Evolutionary conservation across 1,140 invertebrate genomes (phyloP), one percentile per base, ranked within the genome.

Genomic region (Lamellibrachia luymesi): DNA sequence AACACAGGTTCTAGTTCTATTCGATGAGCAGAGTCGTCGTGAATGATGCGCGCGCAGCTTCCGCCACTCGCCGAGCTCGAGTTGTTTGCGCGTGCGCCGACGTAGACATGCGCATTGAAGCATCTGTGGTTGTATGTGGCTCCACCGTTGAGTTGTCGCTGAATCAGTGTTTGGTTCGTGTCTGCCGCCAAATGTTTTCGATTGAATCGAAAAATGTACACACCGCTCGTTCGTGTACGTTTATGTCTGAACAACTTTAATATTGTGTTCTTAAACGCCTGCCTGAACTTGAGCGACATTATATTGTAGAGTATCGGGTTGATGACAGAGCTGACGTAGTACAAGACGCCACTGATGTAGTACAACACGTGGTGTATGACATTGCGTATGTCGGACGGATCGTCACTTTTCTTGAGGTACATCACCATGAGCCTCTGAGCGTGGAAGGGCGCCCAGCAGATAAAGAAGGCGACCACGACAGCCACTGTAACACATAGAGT

Each of bases 391-490:
- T 80, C 64, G 64, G 64, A 80, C 64, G 64, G 64, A 10, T 91
- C 56, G 38, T 92, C 51, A 38, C 90, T 49, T n/a, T 93, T 91
- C 80, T 89, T 49, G 93, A 97, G 97, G 95, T 98, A 98, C 92
- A 98, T 97, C 52, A 98, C 97, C 94, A 98, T 97, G 27, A 98
- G 96, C 27, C 98, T 96, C 96, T 99, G 98, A 50, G 98, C 97
- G 95, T 99, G 98, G 96, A 98, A 99, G n/a, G 98, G 98, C 2
- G 98, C 98, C 98, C 98, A 99, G 96, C 98, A 99, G 27, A 98
- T 97, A 97, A 99, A 98, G 96, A 99, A 99, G 22, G 98, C 98
- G 90, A 98, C 97, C 51, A 98, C 98, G 50, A 99, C 98, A 49
- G 98, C 98, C 94, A 98, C 98, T 99, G 97, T 51, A 95, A 95